Evolutionary conservation across 2,113 vertebrate genomes (phyloP).

Genomic region (Harpagus bidentatus): DNA sequence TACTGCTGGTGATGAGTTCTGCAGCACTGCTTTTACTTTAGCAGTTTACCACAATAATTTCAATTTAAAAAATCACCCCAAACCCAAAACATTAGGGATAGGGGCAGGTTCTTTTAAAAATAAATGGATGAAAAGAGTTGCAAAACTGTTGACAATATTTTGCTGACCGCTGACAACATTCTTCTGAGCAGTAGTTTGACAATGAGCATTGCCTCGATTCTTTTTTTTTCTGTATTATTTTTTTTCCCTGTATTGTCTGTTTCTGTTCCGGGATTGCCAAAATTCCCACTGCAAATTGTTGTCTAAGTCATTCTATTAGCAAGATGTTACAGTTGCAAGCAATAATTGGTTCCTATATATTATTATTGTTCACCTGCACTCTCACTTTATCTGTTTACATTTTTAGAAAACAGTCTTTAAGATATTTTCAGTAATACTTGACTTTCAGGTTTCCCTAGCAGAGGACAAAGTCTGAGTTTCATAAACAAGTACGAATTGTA

Average conservation of each 20-base stretch:
- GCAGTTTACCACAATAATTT: not conserved
- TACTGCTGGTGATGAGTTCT: not conserved
- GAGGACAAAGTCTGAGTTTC: not conserved
- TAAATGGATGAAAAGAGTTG: not conserved
- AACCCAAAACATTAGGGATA: not conserved
- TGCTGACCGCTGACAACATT: not conserved
- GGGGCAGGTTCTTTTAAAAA: not conserved
- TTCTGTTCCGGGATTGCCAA: not conserved
- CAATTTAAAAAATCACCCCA: not conserved
- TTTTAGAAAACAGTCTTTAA: not conserved
- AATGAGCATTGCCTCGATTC: fast-evolving
- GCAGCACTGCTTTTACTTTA: not conserved
- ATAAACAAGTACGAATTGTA: not conserved
- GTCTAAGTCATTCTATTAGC: not conserved
- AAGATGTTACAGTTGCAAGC: not conserved
- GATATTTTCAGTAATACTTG: not conserved
- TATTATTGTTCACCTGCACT: not conserved
- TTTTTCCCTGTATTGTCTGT: not conserved
- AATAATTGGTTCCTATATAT: not conserved
- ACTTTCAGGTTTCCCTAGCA: not conserved
- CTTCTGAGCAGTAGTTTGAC: not conserved
- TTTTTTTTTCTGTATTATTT: not conserved
- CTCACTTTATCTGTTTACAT: not conserved
- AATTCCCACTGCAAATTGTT: not conserved
- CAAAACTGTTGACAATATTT: not conserved